Evolutionary conservation across 1,140 invertebrate genomes (phyloP).

Genomic region (Drosophila tani): DNA sequence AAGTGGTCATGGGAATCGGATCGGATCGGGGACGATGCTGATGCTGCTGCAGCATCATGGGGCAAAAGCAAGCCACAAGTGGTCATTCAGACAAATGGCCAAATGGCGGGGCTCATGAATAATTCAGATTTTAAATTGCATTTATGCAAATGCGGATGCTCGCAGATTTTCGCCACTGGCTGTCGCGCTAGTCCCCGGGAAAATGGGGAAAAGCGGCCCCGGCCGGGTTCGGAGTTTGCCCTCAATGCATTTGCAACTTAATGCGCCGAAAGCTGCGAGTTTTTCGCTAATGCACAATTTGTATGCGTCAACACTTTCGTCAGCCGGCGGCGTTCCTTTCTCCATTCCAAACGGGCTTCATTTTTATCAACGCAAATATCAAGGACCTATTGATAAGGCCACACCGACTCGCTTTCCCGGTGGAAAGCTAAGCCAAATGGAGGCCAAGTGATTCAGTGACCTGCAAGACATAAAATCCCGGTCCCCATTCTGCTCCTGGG

Average conservation of each 20-base stretch:
- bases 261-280: conserved; percentile 78
- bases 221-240: conserved; percentile 11
- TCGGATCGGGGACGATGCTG: neutral
- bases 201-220: conserved; percentile 27
- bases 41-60: conserved; percentile 18
- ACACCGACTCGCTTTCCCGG: neutral
- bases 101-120: conserved; percentile 81
- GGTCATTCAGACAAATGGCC: conserved; percentile 83
- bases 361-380: conserved; percentile 77
- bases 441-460: conserved; percentile 78
- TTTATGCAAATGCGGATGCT: conserved; percentile 83
- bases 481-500: conserved; percentile 25
- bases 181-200: conserved; percentile 51
- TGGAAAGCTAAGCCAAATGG: conserved; percentile 41
- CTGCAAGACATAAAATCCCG: conserved; percentile 67
- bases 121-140: conserved; percentile 83
- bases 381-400: conserved; percentile 58
- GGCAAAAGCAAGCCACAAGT: conserved; percentile 78
- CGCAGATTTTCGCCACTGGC: conserved; percentile 79
- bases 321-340: conserved; percentile 13
- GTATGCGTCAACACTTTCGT: conserved; percentile 82
- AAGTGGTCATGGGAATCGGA: conserved; percentile 2
- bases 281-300: conserved; percentile 83
- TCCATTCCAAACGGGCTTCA: conserved; percentile 15
- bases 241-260: conserved; percentile 76